Percentiles rank a stretch among this genome's conserved stretches.
phyloP scores from a whole-genome alignment of 2,888 invertebrate genomes.

The Meganola albula region DNA sequence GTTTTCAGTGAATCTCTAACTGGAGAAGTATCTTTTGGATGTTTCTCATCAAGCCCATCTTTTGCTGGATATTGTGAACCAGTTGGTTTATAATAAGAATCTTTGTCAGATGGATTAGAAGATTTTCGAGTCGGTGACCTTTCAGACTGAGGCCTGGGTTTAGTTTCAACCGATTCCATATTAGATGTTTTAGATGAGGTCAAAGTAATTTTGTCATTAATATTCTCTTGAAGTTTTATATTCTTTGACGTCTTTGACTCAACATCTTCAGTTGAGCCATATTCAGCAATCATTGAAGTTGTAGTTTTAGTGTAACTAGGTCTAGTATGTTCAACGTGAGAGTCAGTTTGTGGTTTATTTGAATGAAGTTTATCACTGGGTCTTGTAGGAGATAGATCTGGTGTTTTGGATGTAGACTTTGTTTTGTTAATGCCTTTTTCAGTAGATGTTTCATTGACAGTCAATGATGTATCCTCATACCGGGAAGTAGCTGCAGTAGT shows the following conservation, averaged over 20 bases:
- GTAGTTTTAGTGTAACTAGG: slow-evolving; percentile 22
- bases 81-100: slow-evolving; percentile 5
- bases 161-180: slow-evolving; percentile 3
- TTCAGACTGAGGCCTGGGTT: slow-evolving; percentile 4
- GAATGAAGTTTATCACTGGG: slow-evolving; percentile 16
- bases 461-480: slow-evolving; percentile 6
- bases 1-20: slow-evolving; percentile 6
- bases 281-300: slow-evolving; percentile 20
- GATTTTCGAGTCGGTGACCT: slow-evolving; percentile 12
- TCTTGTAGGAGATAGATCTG: slow-evolving; percentile 9
- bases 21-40: slow-evolving; percentile 13
- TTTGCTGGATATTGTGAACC: slow-evolving; percentile 1
- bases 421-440: slow-evolving; percentile 10
- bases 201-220: no score
- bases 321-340: slow-evolving; percentile 4
- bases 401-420: slow-evolving; percentile 15
- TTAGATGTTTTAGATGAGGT: no score
- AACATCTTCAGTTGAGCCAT: slow-evolving; percentile 18
- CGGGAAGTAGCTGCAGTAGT: slow-evolving; percentile 14
- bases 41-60: slow-evolving; percentile 8
- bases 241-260: slow-evolving; percentile 11
- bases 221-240: no score
- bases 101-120: slow-evolving; percentile 2
- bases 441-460: slow-evolving; percentile 8
- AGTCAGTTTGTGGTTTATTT: slow-evolving; percentile 8